These are phyloP conservation scores for Oncorhynchus kisutch DNA, from an alignment of 2,113 vertebrate species.

Conservation along the genomic window DNA sequence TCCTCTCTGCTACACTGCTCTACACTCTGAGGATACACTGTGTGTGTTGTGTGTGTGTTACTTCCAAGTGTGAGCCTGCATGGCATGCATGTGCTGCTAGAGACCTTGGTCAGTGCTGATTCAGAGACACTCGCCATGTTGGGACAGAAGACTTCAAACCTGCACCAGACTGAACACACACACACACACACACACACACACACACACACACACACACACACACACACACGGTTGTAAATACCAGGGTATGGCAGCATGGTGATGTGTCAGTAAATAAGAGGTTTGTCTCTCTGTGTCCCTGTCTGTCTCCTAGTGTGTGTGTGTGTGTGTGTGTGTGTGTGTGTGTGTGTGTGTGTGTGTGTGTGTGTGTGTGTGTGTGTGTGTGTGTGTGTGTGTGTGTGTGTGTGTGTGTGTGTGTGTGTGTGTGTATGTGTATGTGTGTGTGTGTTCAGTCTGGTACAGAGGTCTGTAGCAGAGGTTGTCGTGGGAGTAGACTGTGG, in stretches of 20 bases:
- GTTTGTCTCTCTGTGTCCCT: background rate
- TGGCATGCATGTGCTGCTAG: slow-evolving; percentile 41
- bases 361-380: too few relatives aligned
- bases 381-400: too few relatives aligned
- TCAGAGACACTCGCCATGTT: slow-evolving; percentile 62
- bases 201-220: background rate
- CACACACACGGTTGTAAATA: background rate
- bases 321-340: background rate
- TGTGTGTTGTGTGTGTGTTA: background rate
- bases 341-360: too few relatives aligned
- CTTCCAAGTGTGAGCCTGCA: slow-evolving; percentile 36
- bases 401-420: too few relatives aligned
- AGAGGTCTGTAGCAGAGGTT: slow-evolving; percentile 24
- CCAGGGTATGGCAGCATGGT: too few relatives aligned
- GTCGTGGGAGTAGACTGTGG: slow-evolving; percentile 50
- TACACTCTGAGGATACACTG: background rate
- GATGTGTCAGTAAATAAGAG: background rate
- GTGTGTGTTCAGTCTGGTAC: background rate
- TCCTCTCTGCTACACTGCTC: too few relatives aligned
- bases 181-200: background rate
- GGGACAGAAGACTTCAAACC: slow-evolving; percentile 54
- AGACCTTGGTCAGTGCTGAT: slow-evolving; percentile 65
- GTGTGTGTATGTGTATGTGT: background rate
- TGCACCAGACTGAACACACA: slow-evolving; percentile 7
- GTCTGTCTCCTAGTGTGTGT: slow-evolving; percentile 7